A percentile compares a stretch with the other conserved stretches of the same genome.
These are phyloP conservation scores for Rynchops niger DNA, from an alignment of 2,113 vertebrate genomes.

Conservation along the genomic window DNA sequence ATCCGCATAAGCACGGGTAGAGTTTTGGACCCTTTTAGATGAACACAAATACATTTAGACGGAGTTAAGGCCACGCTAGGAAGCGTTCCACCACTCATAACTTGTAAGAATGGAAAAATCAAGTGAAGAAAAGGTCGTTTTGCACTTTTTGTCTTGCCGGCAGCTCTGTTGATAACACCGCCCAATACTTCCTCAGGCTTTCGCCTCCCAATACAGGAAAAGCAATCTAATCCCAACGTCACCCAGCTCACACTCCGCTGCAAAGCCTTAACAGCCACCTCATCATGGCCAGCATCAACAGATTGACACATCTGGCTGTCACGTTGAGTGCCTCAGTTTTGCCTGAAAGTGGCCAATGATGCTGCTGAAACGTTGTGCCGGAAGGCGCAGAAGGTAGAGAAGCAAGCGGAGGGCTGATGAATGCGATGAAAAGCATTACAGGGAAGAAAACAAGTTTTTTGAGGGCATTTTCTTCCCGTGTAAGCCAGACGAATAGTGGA, in stretches of 20 bases:
- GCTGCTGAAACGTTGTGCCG: not conserved
- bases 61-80: not conserved
- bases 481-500: not conserved
- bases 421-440: fast-evolving
- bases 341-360: not conserved
- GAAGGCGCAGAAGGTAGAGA: not conserved
- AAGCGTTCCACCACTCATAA: not conserved
- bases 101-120: not conserved
- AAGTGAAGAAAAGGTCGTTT: not conserved
- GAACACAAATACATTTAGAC: not conserved
- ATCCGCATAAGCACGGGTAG: not conserved
- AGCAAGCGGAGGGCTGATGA: not conserved
- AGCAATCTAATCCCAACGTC: not conserved
- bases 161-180: constrained; percentile 5
- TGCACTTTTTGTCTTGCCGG: not conserved
- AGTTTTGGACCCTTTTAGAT: not conserved
- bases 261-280: not conserved
- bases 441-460: not conserved
- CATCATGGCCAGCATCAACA: not conserved
- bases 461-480: not conserved
- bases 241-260: not conserved
- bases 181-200: constrained; percentile 21
- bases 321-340: fast-evolving
- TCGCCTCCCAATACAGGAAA: not conserved
- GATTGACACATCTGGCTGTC: not conserved